Evolutionary conservation across 2,888 invertebrate genomes (phyloP).

Genomic region (Tridacna crocea): DNA sequence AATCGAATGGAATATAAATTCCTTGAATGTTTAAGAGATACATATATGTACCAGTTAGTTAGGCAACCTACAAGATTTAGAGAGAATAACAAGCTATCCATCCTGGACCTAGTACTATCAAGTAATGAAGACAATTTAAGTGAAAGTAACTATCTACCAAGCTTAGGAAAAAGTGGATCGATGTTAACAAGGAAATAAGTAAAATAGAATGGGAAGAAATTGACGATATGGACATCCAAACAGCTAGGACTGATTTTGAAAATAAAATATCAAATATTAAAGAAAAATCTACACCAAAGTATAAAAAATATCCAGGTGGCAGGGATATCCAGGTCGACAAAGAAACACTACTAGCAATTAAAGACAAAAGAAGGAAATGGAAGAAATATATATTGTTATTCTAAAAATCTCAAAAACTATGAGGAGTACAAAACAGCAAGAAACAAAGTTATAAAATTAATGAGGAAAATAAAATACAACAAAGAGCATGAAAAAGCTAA

Average conservation of each 20-base stretch:
- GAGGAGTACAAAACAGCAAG: conserved; percentile 14
- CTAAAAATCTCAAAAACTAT: conserved; percentile 9
- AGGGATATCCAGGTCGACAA: neutral
- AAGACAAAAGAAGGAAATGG: neutral
- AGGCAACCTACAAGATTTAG: neutral
- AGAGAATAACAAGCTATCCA: neutral
- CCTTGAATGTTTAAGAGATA: neutral
- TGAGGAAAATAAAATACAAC: conserved; percentile 14
- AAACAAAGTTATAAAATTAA: neutral
- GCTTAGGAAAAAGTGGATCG: neutral
- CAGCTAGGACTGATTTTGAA: neutral
- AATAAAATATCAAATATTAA: neutral
- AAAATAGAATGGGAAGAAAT: neutral
- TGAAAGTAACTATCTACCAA: neutral
- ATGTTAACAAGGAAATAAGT: neutral
- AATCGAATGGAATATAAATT: neutral
- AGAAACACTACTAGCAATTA: neutral
- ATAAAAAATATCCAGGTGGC: neutral
- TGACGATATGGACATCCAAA: neutral
- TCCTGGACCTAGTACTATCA: neutral
- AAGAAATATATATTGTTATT: neutral
- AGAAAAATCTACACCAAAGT: neutral
- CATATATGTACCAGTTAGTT: neutral
- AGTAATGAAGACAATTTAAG: neutral
- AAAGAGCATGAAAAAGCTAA: neutral